phyloP scores from a whole-genome alignment of 2,888 invertebrate genomes.

The Meandrusa payeni region DNA sequence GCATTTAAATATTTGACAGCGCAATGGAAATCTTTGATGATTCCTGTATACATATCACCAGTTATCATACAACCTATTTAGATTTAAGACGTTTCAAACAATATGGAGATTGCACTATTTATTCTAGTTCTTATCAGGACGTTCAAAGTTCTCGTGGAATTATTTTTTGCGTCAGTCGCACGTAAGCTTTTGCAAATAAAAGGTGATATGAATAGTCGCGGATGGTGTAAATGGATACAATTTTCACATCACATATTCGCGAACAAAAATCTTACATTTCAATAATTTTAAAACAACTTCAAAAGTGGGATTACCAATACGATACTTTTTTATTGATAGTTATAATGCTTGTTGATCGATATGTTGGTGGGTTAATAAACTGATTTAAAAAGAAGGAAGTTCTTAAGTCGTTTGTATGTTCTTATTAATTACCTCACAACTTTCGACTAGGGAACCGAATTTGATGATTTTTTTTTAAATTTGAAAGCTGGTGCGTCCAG shows the following conservation, averaged over 20 bases:
- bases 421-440: too few relatives aligned
- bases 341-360: too few relatives aligned
- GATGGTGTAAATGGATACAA: neutral
- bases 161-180: constrained; percentile 41
- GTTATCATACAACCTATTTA: constrained; percentile 29
- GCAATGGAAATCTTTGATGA: constrained; percentile 19
- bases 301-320: too few relatives aligned
- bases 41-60: constrained; percentile 12
- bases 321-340: too few relatives aligned
- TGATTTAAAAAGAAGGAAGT: too few relatives aligned
- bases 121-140: constrained; percentile 35
- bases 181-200: constrained; percentile 35
- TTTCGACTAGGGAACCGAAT: too few relatives aligned
- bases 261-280: neutral
- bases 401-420: too few relatives aligned
- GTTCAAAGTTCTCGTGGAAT: constrained; percentile 31
- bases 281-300: too few relatives aligned
- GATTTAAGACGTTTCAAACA: constrained; percentile 34
- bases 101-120: constrained; percentile 36
- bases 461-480: too few relatives aligned
- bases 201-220: constrained; percentile 20
- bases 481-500: too few relatives aligned
- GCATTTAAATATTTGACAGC: constrained; percentile 21
- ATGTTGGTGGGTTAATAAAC: too few relatives aligned
- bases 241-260: too few relatives aligned